phyloP scores from a whole-genome alignment of 2,113 vertebrate genomes.

The Prolemur simus region DNA sequence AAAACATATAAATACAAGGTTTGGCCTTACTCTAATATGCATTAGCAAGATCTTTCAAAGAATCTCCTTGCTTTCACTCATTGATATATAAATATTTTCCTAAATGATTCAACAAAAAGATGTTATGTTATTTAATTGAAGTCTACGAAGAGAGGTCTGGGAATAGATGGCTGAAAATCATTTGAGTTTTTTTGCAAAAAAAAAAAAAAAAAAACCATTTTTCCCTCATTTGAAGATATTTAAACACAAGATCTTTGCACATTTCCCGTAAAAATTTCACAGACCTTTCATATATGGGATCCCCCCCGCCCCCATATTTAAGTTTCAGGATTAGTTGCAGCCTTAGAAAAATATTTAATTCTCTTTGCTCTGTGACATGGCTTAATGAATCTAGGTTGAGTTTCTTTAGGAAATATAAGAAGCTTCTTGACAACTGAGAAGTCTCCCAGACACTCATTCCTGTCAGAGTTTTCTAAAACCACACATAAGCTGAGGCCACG shows the following conservation, averaged over 20 bases:
- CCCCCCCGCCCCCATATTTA: slow-evolving; percentile 55
- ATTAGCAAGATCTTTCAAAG: slow-evolving; percentile 65
- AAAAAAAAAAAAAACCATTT: slow-evolving; percentile 1
- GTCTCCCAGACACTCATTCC: slow-evolving; percentile 59
- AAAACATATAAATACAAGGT: slow-evolving; percentile 20
- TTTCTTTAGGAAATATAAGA: slow-evolving; percentile 78
- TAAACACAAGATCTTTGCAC: slow-evolving; percentile 66
- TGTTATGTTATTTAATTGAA: slow-evolving; percentile 55
- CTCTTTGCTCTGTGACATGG: slow-evolving; percentile 62
- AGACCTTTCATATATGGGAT: slow-evolving; percentile 30
- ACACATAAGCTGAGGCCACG: neutral
- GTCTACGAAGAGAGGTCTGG: slow-evolving; percentile 63
- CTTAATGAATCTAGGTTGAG: slow-evolving; percentile 65
- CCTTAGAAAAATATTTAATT: slow-evolving; percentile 69
- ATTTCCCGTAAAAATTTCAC: slow-evolving; percentile 65
- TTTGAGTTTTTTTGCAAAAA: neutral
- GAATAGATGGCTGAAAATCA: slow-evolving; percentile 70
- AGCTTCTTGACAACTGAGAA: slow-evolving; percentile 74
- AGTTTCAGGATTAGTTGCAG: slow-evolving; percentile 21
- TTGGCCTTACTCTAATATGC: slow-evolving; percentile 36
- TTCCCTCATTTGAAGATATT: slow-evolving; percentile 71
- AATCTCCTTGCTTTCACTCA: slow-evolving; percentile 45
- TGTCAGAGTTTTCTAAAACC: slow-evolving; percentile 52
- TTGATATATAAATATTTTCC: slow-evolving; percentile 60
- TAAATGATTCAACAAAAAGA: slow-evolving; percentile 56